Conservation (phyloP, 2,113 vertebrate genomes). For the Ailurus styani region DNA sequence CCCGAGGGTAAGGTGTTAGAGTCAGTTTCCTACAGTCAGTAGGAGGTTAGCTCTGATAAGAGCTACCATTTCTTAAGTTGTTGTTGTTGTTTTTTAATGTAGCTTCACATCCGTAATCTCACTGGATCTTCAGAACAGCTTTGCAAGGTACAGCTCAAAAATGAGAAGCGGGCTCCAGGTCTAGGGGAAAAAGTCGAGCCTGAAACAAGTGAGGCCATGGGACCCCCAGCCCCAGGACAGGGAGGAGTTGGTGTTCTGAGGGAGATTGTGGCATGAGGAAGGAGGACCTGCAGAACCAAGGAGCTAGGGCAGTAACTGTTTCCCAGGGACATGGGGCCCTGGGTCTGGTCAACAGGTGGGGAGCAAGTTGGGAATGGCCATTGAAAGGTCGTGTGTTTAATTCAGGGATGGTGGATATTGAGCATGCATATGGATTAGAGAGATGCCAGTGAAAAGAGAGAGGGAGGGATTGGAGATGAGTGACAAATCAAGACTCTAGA, state of each 20-base stretch:
- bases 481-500: neutral
- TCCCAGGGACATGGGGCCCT: neutral
- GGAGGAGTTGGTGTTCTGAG: neutral
- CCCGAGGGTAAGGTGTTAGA: accelerated
- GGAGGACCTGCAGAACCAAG: neutral
- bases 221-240: neutral
- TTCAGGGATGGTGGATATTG: neutral
- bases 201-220: neutral
- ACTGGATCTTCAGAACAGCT: neutral
- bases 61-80: neutral
- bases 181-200: neutral
- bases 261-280: neutral
- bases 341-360: neutral
- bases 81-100: neutral
- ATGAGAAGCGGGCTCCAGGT: neutral
- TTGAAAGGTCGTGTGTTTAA: neutral
- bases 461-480: neutral
- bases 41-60: neutral
- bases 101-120: neutral
- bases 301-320: neutral
- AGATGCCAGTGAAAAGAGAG: neutral
- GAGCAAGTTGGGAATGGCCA: neutral
- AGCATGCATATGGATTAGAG: neutral
- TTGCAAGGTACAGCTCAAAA: neutral
- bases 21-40: neutral